phyloP scores from a whole-genome alignment of 2,113 vertebrate species.

The Rhinolophus sinicus region DNA sequence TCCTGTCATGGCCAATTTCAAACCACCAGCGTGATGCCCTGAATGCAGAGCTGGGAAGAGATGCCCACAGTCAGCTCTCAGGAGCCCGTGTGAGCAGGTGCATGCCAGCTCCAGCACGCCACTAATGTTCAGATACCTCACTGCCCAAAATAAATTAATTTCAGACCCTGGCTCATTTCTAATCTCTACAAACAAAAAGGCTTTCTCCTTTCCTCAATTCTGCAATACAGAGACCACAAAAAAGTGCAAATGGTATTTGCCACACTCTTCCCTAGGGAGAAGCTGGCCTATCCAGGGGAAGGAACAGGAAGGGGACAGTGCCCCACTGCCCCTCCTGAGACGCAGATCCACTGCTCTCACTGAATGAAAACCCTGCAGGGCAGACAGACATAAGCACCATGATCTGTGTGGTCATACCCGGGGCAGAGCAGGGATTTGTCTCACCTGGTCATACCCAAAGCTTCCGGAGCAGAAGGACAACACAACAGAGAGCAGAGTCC shows the following conservation, averaged over 20 bases:
- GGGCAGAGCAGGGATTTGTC: not conserved
- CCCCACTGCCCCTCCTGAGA: not conserved
- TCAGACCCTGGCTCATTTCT: not conserved
- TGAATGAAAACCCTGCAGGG: not conserved
- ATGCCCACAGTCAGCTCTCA: accelerated
- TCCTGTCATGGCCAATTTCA: not conserved
- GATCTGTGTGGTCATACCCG: not conserved
- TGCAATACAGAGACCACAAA: not conserved
- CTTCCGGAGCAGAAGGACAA: not conserved
- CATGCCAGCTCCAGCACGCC: not conserved
- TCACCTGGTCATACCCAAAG: accelerated
- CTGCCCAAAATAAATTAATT: not conserved
- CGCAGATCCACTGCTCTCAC: not conserved
- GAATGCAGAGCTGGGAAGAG: not conserved
- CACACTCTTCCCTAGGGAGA: not conserved
- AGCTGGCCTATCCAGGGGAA: not conserved
- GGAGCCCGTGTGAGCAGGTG: not conserved
- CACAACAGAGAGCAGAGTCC: not conserved
- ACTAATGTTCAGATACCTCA: not conserved
- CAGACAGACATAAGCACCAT: not conserved
- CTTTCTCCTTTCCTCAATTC: not conserved
- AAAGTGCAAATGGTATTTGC: not conserved
- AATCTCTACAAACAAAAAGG: not conserved
- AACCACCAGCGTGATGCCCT: not conserved
- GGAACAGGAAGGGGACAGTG: not conserved